Base-by-base conservation (phyloP, 2,797 vertebrate species). In the Gymnothorax reevesii region DNA sequence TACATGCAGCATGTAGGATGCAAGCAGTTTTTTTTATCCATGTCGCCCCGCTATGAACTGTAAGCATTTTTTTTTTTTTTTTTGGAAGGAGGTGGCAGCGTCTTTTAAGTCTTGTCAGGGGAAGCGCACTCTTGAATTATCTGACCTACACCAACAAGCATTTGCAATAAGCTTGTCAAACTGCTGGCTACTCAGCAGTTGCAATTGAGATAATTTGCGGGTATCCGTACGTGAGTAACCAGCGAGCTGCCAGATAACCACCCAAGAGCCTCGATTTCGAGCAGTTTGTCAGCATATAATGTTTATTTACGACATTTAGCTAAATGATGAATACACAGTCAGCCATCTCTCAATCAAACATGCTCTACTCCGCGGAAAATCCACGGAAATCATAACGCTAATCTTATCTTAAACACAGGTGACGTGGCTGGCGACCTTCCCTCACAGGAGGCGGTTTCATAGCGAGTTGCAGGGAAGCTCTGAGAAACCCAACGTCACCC, bases 381-480 rank as follows among this genome's bases (percentile, higher is more conserved):
- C 13, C 20, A 17, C 15, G 42, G 71, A 69, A 73, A 77, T 33
- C 42, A 77, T n/a, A n/a, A 25, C 66, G 57, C 7, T 75, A 75
- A 42, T 69, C 22, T 69, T 77, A 15, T 49, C 33, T 42, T 42
- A 77, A 77, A 77, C 73, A 13, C 9, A 80, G 20, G 9, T 80
- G 77, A 55, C 52, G 77, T 80, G 77, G 52, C 77, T 80, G 77
- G 77, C 52, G 54, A 54, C 33, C 33, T 77, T 55, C 52, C 55
- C 52, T 9, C 13, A 54, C 22, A 22, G 77, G 22, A 54, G 15
- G 20, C 55, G 5, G 27, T 8, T 17, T 54, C 10, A 80, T 55
- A 69, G 73, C n/a, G 12, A 9, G 20, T 55, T n/a, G 52, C 52
- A 55, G 9, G 22, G 20, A 55, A 42, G 33, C 33, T 42, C 33